Conservation (phyloP, 1,140 invertebrate genomes). For the Diorhabda elongata region DNA sequence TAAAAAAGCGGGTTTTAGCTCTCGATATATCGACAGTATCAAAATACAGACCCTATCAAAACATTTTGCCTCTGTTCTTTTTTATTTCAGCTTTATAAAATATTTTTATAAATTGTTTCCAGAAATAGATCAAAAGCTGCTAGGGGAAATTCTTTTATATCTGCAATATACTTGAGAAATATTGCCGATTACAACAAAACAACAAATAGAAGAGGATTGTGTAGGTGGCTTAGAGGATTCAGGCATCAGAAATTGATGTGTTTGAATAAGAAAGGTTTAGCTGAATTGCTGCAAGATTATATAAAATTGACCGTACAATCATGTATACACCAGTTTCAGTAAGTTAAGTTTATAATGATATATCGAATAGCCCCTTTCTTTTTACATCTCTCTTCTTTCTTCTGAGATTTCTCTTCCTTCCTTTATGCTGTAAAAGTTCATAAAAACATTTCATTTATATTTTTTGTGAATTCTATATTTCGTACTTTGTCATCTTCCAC, state of each 20-base stretch:
- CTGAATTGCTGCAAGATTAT: conserved; percentile 50
- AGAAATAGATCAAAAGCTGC: conserved; percentile 7
- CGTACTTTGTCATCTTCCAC: no score
- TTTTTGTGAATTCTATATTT: no score
- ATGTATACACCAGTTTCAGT: conserved; percentile 47
- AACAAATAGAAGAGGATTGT: conserved; percentile 27
- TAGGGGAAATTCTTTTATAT: conserved; percentile 25
- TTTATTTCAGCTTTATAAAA: not conserved
- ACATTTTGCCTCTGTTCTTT: no score
- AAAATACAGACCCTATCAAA: no score
- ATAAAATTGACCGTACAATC: conserved; percentile 53
- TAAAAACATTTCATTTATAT: no score
- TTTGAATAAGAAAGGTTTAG: conserved; percentile 51
- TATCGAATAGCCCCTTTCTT: no score
- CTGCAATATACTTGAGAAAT: conserved; percentile 26
- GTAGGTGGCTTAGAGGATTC: conserved; percentile 68
- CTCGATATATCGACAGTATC: not conserved
- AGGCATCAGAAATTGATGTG: conserved; percentile 54
- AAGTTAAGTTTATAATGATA: not conserved
- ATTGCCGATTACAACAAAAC: conserved; percentile 19
- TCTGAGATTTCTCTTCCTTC: no score
- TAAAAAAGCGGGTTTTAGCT: not conserved
- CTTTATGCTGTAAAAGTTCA: no score
- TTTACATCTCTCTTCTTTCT: no score
- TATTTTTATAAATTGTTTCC: conserved; percentile 1